A percentile compares a stretch with the other conserved stretches of the same genome.
These are phyloP conservation scores for Thaumetopoea pityocampa DNA, from an alignment of 1,140 invertebrate genomes.

Conservation along the genomic window DNA sequence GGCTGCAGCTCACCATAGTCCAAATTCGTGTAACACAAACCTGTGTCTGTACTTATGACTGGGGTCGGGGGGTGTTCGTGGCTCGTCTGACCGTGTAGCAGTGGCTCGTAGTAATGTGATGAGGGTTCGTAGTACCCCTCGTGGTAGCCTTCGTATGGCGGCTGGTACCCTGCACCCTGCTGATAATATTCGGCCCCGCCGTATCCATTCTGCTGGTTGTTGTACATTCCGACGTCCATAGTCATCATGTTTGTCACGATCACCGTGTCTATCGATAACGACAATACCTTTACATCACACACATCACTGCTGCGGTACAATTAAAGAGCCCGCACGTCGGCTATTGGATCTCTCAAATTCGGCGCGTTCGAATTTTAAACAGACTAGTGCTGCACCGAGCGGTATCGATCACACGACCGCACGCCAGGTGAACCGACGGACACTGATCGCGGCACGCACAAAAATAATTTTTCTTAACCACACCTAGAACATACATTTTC, in stretches of 20 bases:
- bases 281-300: constrained; percentile 43
- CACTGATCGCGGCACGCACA: constrained; percentile 44
- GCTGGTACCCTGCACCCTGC: constrained; percentile 51
- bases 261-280: constrained; percentile 43
- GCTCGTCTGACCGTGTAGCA: constrained; percentile 35
- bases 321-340: constrained; percentile 19
- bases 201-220: constrained; percentile 69
- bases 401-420: constrained; percentile 47
- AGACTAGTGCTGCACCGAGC: constrained; percentile 31
- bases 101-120: constrained; percentile 59
- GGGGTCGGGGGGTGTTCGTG: constrained; percentile 43
- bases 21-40: constrained; percentile 92
- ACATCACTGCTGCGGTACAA: constrained; percentile 47
- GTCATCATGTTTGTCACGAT: constrained; percentile 70
- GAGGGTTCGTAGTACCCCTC: constrained; percentile 57
- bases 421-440: constrained; percentile 48
- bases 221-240: constrained; percentile 75
- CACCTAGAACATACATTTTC: constrained; percentile 38
- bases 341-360: constrained; percentile 35
- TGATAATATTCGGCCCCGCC: constrained; percentile 64
- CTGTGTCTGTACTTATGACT: constrained; percentile 89
- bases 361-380: constrained; percentile 33
- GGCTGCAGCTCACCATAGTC: constrained; percentile 80
- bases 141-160: constrained; percentile 57
- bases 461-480: constrained; percentile 47